Conservation (phyloP, 2,888 invertebrate species). For the Taphrorychus bicolor region DNA sequence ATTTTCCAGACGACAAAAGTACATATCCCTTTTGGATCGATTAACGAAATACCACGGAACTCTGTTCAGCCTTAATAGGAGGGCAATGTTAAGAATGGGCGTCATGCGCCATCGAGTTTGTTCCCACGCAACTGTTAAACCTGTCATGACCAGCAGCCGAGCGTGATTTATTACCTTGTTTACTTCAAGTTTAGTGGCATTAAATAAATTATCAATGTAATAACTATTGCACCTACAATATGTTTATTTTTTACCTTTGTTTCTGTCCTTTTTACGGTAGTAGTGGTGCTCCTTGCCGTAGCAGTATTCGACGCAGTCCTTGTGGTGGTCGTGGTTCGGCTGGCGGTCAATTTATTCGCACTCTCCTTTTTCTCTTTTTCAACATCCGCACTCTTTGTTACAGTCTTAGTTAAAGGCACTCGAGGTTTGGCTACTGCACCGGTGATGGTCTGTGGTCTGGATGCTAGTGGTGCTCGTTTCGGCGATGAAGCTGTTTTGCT, state of each 20-base stretch:
- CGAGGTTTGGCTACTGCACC: conserved; percentile 46
- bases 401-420: conserved; percentile 48
- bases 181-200: no score
- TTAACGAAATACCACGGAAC: no score
- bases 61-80: no score
- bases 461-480: conserved; percentile 35
- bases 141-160: no score
- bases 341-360: conserved; percentile 67
- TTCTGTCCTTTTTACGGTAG: conserved; percentile 51
- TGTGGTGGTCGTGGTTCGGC: conserved; percentile 50
- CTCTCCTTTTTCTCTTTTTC: conserved; percentile 73
- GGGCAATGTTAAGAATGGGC: no score
- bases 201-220: no score
- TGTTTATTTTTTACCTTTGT: conserved; percentile 45
- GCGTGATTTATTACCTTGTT: no score
- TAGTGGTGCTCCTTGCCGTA: conserved; percentile 46
- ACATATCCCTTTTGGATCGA: no score
- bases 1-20: no score
- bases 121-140: no score
- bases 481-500: conserved; percentile 20
- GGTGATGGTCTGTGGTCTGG: conserved; percentile 42
- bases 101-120: no score
- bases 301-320: conserved; percentile 44
- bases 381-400: conserved; percentile 51
- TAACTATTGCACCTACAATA: not conserved